Percentiles rank a stretch among this genome's conserved stretches.
These are phyloP conservation scores for Diaprepes abbreviatus DNA, from an alignment of 2,888 invertebrate species.

Conservation along the genomic window DNA sequence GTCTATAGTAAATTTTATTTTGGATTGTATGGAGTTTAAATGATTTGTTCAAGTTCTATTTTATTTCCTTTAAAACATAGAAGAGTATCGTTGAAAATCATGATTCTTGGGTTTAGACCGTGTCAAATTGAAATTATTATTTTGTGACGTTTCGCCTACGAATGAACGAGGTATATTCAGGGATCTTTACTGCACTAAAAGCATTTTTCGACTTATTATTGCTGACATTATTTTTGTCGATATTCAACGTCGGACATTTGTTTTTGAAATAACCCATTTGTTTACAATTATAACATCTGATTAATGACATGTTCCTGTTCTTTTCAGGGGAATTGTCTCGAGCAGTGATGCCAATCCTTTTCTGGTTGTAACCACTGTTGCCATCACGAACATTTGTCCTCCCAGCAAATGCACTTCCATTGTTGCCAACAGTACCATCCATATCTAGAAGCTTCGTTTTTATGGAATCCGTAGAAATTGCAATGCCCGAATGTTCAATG, in stretches of 20 bases:
- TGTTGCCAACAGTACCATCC: slow-evolving; percentile 24
- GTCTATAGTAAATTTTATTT: too few relatives aligned
- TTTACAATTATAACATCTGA: slow-evolving; percentile 51
- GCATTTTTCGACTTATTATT: slow-evolving; percentile 29
- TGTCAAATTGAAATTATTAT: too few relatives aligned
- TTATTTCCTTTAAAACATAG: too few relatives aligned
- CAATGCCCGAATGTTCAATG: slow-evolving; percentile 54
- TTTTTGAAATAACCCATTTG: slow-evolving; percentile 47
- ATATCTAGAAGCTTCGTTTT: slow-evolving; percentile 55
- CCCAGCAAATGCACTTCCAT: slow-evolving; percentile 32
- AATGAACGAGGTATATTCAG: too few relatives aligned
- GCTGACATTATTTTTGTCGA: background rate
- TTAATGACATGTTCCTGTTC: too few relatives aligned
- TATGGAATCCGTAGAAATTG: slow-evolving; percentile 54
- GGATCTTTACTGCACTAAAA: slow-evolving; percentile 52
- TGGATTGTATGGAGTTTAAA: too few relatives aligned
- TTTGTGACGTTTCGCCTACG: too few relatives aligned
- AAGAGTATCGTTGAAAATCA: too few relatives aligned
- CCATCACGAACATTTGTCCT: background rate
- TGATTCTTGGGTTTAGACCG: too few relatives aligned
- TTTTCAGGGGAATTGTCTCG: too few relatives aligned
- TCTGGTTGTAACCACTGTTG: background rate
- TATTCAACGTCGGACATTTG: slow-evolving; percentile 17
- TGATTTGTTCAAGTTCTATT: too few relatives aligned
- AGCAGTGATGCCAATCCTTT: slow-evolving; percentile 29